Evolutionary conservation across 2,888 invertebrate genomes (phyloP).

Genomic region (Epistrophella euchroma): DNA sequence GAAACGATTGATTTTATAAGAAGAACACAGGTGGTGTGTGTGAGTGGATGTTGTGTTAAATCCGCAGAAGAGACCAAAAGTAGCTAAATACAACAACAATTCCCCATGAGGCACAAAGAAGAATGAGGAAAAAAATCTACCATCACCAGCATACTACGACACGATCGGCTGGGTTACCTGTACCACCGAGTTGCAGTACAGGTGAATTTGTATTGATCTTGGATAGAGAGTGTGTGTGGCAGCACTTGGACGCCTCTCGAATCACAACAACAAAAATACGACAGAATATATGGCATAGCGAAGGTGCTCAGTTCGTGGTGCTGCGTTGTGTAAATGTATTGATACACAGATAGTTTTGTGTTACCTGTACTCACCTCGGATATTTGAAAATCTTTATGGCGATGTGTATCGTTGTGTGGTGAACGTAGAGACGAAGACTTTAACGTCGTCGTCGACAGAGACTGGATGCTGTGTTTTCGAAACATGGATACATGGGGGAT

Average conservation of each 20-base stretch:
- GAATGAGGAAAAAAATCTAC: conserved; percentile 50
- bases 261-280: conserved; percentile 33
- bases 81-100: conserved; percentile 29
- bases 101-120: conserved; percentile 49
- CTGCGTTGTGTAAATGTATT: conserved; percentile 33
- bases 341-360: conserved; percentile 35
- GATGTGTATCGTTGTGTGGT: conserved; percentile 62
- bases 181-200: conserved; percentile 50
- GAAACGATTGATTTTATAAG: conserved; percentile 49
- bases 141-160: conserved; percentile 13
- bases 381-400: conserved; percentile 57
- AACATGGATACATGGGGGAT: conserved; percentile 66
- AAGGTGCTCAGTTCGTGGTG: conserved; percentile 48
- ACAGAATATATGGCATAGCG: conserved; percentile 53
- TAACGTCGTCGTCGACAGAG: neutral
- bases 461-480: conserved; percentile 62
- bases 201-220: conserved; percentile 71
- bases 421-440: conserved; percentile 10
- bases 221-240: conserved; percentile 36
- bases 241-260: conserved; percentile 51
- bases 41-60: conserved; percentile 58
- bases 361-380: conserved; percentile 46
- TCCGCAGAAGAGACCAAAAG: conserved; percentile 70
- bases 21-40: conserved; percentile 66
- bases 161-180: conserved; percentile 48